These are phyloP conservation scores for Euborellia annulipes DNA, from an alignment of 1,140 invertebrate species.

Conservation along the genomic window DNA sequence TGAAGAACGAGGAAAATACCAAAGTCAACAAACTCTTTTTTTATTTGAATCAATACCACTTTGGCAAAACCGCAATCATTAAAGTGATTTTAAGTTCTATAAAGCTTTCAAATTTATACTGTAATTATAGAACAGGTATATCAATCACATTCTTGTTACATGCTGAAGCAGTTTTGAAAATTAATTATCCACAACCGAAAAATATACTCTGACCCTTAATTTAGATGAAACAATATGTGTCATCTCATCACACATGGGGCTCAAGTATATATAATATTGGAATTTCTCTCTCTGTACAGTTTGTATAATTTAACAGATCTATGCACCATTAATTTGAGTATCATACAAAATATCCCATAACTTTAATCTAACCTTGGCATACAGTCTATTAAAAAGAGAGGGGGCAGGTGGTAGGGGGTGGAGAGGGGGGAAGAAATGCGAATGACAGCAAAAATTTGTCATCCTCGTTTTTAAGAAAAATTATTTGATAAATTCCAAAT, in stretches of 20 bases:
- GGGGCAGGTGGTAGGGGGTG: too few species aligned
- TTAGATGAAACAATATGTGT: constrained; percentile 8
- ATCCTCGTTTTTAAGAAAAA: too few species aligned
- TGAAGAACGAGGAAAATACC: constrained; percentile 13
- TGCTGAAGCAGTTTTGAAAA: constrained; percentile 15
- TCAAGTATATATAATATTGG: constrained; percentile 10
- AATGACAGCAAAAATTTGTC: constrained; percentile 12
- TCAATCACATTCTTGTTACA: constrained; percentile 15
- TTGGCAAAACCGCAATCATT: constrained; percentile 13
- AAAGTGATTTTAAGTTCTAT: constrained; percentile 13
- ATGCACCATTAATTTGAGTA: constrained; percentile 16
- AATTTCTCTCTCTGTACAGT: constrained; percentile 11
- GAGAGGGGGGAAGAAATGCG: constrained; percentile 10
- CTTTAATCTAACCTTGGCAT: constrained; percentile 10
- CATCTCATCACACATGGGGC: constrained; percentile 10
- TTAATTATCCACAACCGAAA: constrained; percentile 15
- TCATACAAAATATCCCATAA: constrained; percentile 16
- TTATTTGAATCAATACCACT: constrained; percentile 13
- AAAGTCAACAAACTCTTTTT: constrained; percentile 13
- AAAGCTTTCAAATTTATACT: constrained; percentile 15
- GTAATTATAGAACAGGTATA: constrained; percentile 13
- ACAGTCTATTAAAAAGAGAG: constrained; percentile 13
- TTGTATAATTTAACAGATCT: constrained; percentile 13
- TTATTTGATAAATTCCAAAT: constrained; percentile 1
- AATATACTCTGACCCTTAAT: constrained; percentile 12